A percentile compares a stretch with the other conserved stretches of the same genome.
phyloP scores from a whole-genome alignment of 2,113 vertebrate genomes.

The Catharus bicknelli region DNA sequence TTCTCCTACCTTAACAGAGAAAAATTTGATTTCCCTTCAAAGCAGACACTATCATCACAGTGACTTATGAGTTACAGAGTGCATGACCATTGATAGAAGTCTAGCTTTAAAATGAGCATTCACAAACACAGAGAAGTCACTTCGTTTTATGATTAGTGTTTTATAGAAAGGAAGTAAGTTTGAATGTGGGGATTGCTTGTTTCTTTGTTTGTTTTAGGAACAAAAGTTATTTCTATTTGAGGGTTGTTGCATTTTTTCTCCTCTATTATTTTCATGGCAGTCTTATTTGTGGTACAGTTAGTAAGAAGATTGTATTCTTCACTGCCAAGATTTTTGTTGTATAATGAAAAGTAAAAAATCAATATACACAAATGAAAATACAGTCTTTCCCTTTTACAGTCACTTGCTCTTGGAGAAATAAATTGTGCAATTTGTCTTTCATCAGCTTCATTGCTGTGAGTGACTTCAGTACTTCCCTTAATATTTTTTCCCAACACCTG shows the following conservation, averaged over 20 bases:
- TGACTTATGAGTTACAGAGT: background rate
- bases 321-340: background rate
- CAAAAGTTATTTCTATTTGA: background rate
- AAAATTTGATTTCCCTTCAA: background rate
- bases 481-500: background rate
- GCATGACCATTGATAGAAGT: background rate
- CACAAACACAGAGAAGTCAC: accelerated
- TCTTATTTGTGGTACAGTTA: background rate
- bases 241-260: accelerated
- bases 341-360: background rate
- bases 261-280: background rate
- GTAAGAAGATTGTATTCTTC: background rate
- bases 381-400: background rate
- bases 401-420: background rate
- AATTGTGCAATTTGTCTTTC: background rate
- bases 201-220: background rate
- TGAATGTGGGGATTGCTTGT: too few species aligned
- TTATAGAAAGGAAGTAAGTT: background rate
- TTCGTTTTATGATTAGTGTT: background rate
- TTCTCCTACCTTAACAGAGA: background rate
- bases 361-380: background rate
- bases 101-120: background rate
- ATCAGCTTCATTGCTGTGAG: background rate
- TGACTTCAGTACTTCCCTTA: background rate
- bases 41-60: background rate